Evolutionary conservation across 2,113 vertebrate species (phyloP), one percentile per base, ranked within the genome.

Genomic region (Arvicanthis niloticus): DNA sequence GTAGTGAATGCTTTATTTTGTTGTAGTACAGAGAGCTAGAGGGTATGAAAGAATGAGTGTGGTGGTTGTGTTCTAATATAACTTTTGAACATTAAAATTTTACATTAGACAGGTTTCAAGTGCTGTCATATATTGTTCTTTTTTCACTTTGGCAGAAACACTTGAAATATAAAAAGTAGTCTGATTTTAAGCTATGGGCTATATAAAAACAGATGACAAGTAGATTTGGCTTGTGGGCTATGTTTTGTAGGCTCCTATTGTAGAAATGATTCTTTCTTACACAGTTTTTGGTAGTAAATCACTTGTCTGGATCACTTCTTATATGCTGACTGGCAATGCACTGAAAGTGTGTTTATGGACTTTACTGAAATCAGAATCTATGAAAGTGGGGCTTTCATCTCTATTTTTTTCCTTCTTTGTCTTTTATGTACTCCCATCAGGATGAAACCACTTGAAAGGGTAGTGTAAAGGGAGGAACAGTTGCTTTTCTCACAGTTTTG

Each of bases 121-220:
- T 73, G 21, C 5, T 40, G 31, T 40, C 1, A 80, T 42, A 26
- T 48, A 48, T 56, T 87, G 37, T 40, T 92, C 10, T 67, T 31
- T 65, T 31, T 15, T 89, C n/a, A 82, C n/a, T 94, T 96, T 91
- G 89, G 68, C 48, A 87, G 19, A 91, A 68, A 21, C 5, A 91
- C 34, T 95, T 77, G 51, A 89, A 88, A 65, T 68, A 22, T 67
- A 76, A 75, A 92, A 94, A 42, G 34, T 48, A 67, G 7, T 86
- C 29, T 4, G 70, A 26, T 91, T 42, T 60, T 78, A 93, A 34
- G 31, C 82, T 56, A 56, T 76, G 62, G 58, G n/a, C 22, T 62
- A 93, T 10, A 62, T 78, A 34, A 84, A 94, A 45, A 78, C 6
- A 87, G 10, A 34, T 56, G 42, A 8, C 75, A 76, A 29, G 10